A percentile compares a stretch with the other conserved stretches of the same genome.
Evolutionary conservation across 2,888 invertebrate genomes (phyloP).

Genomic region (Leptura quadrifasciata): DNA sequence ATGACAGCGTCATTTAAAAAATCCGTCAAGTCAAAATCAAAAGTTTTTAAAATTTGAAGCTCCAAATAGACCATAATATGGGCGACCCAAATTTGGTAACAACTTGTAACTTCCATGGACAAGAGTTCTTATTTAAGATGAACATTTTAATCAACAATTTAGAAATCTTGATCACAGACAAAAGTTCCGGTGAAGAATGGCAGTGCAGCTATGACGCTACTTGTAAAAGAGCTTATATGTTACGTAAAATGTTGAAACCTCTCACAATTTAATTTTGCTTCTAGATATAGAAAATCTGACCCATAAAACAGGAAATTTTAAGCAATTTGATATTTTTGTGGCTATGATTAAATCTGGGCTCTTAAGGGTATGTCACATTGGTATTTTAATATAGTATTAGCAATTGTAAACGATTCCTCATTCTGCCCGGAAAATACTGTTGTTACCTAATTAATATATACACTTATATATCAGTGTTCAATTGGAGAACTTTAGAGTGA

Average conservation of each 20-base stretch:
- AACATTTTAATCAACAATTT: conserved; percentile 72
- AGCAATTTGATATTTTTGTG: conserved; percentile 76
- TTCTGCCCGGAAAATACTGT: neutral
- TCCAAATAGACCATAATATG: conserved; percentile 58
- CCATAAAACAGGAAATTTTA: conserved; percentile 77
- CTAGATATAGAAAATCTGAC: conserved; percentile 76
- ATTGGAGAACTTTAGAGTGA: too few relatives aligned
- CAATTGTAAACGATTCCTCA: neutral
- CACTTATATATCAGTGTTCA: too few relatives aligned
- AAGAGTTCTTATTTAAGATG: conserved; percentile 74
- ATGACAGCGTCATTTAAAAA: conserved; percentile 38
- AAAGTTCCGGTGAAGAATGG: conserved; percentile 77
- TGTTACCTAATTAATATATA: too few relatives aligned
- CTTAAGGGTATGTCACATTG: conserved; percentile 68
- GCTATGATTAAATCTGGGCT: conserved; percentile 77
- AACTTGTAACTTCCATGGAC: conserved; percentile 73
- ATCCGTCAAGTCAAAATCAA: conserved; percentile 50
- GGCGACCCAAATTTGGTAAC: conserved; percentile 73
- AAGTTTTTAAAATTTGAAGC: conserved; percentile 38
- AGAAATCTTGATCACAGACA: conserved; percentile 75
- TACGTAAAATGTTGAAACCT: conserved; percentile 17
- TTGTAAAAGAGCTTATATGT: conserved; percentile 69
- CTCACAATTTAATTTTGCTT: conserved; percentile 48
- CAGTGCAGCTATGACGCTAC: conserved; percentile 75
- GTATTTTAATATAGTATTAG: conserved; percentile 28